phyloP scores from a whole-genome alignment of 37 sponge, comb jelly and placozoan genomes.

The Aphrocallistes beatrix region DNA sequence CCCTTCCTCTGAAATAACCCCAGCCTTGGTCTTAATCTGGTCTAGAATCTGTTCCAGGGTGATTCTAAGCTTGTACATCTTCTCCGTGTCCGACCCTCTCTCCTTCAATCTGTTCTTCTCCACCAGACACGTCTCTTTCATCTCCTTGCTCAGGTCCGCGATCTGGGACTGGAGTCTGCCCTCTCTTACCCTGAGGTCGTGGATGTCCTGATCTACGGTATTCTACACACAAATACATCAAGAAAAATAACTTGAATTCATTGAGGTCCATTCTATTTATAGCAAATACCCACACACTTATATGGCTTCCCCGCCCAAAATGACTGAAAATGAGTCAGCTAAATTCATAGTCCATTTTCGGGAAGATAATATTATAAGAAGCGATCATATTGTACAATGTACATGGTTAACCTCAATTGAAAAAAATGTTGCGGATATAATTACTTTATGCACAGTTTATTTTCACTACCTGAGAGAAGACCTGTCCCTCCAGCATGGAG shows the following conservation, averaged over 20 bases:
- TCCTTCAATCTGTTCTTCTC: background rate
- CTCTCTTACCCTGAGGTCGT: background rate
- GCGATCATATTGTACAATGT: no score
- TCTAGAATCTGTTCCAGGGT: background rate
- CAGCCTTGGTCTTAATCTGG: conserved; percentile 1
- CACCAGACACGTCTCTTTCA: background rate
- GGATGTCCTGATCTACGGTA: background rate
- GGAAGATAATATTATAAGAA: no score
- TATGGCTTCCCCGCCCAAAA: no score
- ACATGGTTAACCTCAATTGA: no score
- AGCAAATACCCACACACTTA: no score
- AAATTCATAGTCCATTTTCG: no score
- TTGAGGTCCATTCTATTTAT: background rate
- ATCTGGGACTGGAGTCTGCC: background rate
- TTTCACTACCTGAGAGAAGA: background rate
- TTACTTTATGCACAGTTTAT: background rate
- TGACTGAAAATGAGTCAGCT: no score
- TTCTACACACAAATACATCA: background rate
- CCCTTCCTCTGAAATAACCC: background rate
- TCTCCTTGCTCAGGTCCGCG: background rate
- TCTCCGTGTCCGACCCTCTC: conserved; percentile 13
- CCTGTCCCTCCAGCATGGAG: background rate
- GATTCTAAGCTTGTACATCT: background rate
- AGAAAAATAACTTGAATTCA: background rate
- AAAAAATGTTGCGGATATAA: no score